These are phyloP conservation scores for Balaeniceps rex DNA, from an alignment of 2,113 vertebrate genomes.

Conservation along the genomic window DNA sequence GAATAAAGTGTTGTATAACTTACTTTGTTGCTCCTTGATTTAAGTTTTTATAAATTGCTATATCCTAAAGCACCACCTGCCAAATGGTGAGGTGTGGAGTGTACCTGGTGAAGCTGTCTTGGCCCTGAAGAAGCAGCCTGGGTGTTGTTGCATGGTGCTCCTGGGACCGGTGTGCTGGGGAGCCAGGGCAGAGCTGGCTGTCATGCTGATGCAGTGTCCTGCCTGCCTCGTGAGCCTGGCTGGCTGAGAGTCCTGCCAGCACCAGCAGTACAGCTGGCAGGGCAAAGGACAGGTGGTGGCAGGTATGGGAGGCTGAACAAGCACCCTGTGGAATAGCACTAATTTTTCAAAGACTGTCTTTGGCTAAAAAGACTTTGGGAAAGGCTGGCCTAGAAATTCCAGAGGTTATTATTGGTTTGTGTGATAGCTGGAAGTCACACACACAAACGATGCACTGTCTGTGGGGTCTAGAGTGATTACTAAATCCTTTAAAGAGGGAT, in stretches of 20 bases:
- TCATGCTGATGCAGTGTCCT: neutral
- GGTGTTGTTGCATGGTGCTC: neutral
- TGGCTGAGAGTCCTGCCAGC: neutral
- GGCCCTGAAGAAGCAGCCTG: neutral
- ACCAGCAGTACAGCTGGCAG: neutral
- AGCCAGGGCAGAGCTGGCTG: neutral
- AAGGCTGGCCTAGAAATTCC: neutral
- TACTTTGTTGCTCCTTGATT: neutral
- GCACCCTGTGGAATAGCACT: neutral
- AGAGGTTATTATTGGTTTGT: neutral
- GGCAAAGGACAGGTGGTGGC: neutral
- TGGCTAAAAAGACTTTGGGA: neutral
- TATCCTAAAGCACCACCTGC: neutral
- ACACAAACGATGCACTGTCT: neutral
- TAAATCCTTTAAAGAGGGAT: neutral
- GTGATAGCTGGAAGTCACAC: neutral
- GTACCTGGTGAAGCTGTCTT: neutral
- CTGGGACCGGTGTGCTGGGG: neutral
- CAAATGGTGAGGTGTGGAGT: neutral
- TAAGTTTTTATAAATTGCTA: neutral
- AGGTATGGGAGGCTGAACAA: neutral
- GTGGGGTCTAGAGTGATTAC: neutral
- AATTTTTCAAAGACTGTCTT: neutral
- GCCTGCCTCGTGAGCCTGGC: neutral
- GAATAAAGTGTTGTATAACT: neutral